Percentiles rank a stretch among this genome's conserved stretches.
These are phyloP conservation scores for Coenobita brevimanus DNA, from an alignment of 1,140 invertebrate genomes.

Conservation along the genomic window DNA sequence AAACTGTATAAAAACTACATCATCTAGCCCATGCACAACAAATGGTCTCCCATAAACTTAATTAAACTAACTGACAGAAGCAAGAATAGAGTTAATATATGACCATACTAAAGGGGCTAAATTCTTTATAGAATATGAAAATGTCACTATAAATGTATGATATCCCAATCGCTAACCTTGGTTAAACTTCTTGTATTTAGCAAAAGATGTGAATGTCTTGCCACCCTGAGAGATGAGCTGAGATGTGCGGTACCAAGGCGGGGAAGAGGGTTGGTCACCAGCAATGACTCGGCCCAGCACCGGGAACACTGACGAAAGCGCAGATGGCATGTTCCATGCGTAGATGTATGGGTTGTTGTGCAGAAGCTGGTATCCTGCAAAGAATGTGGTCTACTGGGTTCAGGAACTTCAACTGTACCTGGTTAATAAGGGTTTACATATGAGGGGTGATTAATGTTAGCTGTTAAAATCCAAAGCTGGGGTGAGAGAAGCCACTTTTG, in stretches of 20 bases:
- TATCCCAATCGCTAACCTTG: constrained; percentile 70
- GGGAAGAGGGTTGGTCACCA: constrained; percentile 77
- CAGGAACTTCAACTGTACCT: too few relatives aligned
- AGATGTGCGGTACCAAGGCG: constrained; percentile 79
- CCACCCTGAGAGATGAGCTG: constrained; percentile 78
- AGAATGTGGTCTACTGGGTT: too few relatives aligned
- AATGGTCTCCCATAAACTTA: too few relatives aligned
- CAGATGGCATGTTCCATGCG: constrained; percentile 77
- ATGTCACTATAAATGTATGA: not conserved
- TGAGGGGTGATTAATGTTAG: too few relatives aligned
- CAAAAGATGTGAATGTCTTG: constrained; percentile 82
- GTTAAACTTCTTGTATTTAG: constrained; percentile 84
- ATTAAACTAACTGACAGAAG: too few relatives aligned
- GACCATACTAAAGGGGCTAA: constrained; percentile 51
- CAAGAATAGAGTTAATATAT: too few relatives aligned
- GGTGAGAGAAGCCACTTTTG: too few relatives aligned
- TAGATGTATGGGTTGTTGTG: constrained; percentile 85
- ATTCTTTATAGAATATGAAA: not conserved
- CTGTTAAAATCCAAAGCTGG: too few relatives aligned
- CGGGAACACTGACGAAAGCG: constrained; percentile 76
- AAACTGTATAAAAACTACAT: too few relatives aligned
- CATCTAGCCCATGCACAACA: too few relatives aligned
- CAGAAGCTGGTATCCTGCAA: constrained; percentile 77
- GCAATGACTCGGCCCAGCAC: constrained; percentile 79
- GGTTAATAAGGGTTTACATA: too few relatives aligned